These are phyloP conservation scores for Penaeus chinensis DNA, from an alignment of 1,140 invertebrate genomes.

Conservation along the genomic window DNA sequence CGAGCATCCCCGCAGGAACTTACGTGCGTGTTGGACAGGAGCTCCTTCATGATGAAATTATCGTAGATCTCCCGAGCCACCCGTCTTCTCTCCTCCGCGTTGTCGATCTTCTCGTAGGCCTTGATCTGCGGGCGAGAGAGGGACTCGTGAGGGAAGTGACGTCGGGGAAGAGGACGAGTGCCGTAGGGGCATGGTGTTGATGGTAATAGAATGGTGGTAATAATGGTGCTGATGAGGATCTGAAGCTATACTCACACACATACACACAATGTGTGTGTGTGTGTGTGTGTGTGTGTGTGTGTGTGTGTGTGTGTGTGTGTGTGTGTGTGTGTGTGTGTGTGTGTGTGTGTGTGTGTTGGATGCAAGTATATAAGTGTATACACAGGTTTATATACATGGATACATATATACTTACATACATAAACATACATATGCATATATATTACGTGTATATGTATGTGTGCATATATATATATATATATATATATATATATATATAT, in stretches of 20 bases:
- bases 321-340: constrained; percentile 29
- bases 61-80: constrained; percentile 98
- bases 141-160: constrained; percentile 2
- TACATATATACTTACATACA: neutral
- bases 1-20: constrained; percentile 25
- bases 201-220: neutral
- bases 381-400: neutral
- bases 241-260: constrained; percentile 11
- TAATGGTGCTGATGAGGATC: neutral
- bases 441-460: no score
- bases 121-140: constrained; percentile 84
- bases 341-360: constrained; percentile 23
- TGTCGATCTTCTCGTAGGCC: constrained; percentile 97
- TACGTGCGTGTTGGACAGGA: constrained; percentile 95
- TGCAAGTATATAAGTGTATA: neutral
- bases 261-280: neutral
- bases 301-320: constrained; percentile 29
- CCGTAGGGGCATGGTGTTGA: neutral
- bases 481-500: no score
- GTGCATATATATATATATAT: no score
- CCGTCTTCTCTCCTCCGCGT: constrained; percentile 93
- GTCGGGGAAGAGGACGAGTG: neutral
- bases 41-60: constrained; percentile 99
- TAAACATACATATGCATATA: no score
- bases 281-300: constrained; percentile 36